Evolutionary conservation across 2,888 invertebrate species (phyloP).

Genomic region (Ashinkailepas kermadecensis): DNA sequence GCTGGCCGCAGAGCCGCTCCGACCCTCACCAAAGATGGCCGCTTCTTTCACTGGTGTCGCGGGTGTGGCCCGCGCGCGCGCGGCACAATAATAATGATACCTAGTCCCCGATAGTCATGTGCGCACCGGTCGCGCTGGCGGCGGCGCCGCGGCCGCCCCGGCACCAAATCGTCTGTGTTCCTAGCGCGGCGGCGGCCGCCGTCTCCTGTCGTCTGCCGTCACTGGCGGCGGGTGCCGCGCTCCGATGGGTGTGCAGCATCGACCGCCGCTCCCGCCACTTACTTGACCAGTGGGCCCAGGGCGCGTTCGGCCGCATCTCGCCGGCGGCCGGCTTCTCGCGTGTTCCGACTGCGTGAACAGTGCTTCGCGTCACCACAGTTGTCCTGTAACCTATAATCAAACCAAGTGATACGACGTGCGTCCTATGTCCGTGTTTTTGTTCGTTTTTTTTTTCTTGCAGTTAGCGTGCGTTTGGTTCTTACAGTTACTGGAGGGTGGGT

Average conservation of each 20-base stretch:
- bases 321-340: neutral
- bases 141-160: neutral
- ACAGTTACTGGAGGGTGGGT: neutral
- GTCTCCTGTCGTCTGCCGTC: neutral
- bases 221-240: neutral
- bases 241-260: neutral
- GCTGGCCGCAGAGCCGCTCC: neutral
- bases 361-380: neutral
- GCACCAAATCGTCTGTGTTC: neutral
- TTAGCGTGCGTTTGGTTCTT: neutral
- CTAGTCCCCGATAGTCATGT: conserved; percentile 17
- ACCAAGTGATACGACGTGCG: neutral
- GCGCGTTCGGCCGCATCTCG: neutral
- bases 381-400: conserved; percentile 9
- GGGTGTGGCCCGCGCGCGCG: neutral
- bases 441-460: neutral
- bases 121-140: no score
- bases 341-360: neutral
- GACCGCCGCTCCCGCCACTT: neutral
- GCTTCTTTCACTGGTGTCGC: neutral
- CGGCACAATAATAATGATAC: neutral
- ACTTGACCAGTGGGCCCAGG: neutral
- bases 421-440: neutral
- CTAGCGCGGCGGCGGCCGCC: neutral
- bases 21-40: conserved; percentile 3